Percentiles rank a stretch among this genome's conserved stretches.
Conservation (phyloP, 53 echinoderm and acorn worm species). For the Holothuria leucospilota region DNA sequence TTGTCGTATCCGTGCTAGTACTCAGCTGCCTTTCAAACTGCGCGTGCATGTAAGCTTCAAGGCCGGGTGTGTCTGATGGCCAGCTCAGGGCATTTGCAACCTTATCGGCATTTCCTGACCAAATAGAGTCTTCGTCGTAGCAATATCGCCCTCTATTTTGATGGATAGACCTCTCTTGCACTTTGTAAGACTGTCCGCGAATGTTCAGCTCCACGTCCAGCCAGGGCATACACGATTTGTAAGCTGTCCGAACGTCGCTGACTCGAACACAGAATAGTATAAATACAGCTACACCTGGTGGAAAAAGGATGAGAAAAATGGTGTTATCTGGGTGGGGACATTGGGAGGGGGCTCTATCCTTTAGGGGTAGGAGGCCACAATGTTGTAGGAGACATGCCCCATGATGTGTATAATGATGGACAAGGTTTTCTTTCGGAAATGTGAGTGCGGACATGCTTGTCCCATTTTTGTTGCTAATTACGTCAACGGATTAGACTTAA, state of each 20-base stretch:
- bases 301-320: neutral
- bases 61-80: constrained; percentile 77
- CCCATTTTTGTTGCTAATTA: too few relatives aligned
- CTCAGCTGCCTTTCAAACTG: constrained; percentile 21
- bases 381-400: too few relatives aligned
- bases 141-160: neutral
- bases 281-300: constrained; percentile 76
- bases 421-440: too few relatives aligned
- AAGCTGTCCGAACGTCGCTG: constrained; percentile 68
- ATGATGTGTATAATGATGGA: too few relatives aligned
- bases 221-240: constrained; percentile 67
- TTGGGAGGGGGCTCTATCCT: too few relatives aligned
- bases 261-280: constrained; percentile 84
- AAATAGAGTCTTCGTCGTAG: constrained; percentile 9
- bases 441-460: too few relatives aligned
- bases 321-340: too few relatives aligned
- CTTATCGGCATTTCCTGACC: constrained; percentile 11
- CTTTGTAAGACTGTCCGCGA: constrained; percentile 82
- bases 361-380: too few relatives aligned
- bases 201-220: constrained; percentile 75
- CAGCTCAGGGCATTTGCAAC: constrained; percentile 30
- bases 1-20: constrained; percentile 32
- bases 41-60: constrained; percentile 79
- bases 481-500: too few relatives aligned
- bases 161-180: constrained; percentile 69